Evolutionary conservation across 2,797 vertebrate genomes (phyloP).

Genomic region (Darevskia nairensis): DNA sequence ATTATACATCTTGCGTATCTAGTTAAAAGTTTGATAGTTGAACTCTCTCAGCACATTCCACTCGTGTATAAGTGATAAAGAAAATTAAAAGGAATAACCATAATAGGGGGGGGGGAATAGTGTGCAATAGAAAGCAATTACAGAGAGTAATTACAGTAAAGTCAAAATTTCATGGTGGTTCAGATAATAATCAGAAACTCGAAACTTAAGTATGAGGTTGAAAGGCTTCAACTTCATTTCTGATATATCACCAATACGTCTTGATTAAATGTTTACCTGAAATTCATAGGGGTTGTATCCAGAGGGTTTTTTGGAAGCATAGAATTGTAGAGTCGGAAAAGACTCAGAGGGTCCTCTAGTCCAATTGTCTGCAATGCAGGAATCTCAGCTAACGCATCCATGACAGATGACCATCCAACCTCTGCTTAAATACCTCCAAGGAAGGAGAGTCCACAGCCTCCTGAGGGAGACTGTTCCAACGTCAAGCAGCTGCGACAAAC

Average conservation of each 20-base stretch:
- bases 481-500: too few relatives aligned
- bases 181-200: slow-evolving; percentile 50
- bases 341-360: too few relatives aligned
- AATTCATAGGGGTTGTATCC: neutral
- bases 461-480: too few relatives aligned
- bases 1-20: slow-evolving; percentile 24
- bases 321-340: too few relatives aligned
- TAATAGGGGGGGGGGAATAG: too few relatives aligned
- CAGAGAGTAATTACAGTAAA: slow-evolving; percentile 48
- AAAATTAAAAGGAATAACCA: slow-evolving; percentile 3
- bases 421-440: too few relatives aligned
- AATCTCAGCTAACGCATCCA: too few relatives aligned
- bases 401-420: too few relatives aligned
- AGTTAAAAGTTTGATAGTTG: neutral
- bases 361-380: too few relatives aligned
- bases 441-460: too few relatives aligned
- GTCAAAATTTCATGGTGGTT: slow-evolving; percentile 29
- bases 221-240: neutral
- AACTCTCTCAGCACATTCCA: slow-evolving; percentile 11
- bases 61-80: slow-evolving; percentile 38
- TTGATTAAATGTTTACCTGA: neutral
- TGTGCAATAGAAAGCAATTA: slow-evolving; percentile 35
- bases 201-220: slow-evolving; percentile 36
- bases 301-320: too few relatives aligned
- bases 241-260: neutral